Evolutionary conservation across 53 echinoderm and acorn worm genomes (phyloP), one percentile per base, ranked within the genome.

Genomic region (Antedon mediterranea): DNA sequence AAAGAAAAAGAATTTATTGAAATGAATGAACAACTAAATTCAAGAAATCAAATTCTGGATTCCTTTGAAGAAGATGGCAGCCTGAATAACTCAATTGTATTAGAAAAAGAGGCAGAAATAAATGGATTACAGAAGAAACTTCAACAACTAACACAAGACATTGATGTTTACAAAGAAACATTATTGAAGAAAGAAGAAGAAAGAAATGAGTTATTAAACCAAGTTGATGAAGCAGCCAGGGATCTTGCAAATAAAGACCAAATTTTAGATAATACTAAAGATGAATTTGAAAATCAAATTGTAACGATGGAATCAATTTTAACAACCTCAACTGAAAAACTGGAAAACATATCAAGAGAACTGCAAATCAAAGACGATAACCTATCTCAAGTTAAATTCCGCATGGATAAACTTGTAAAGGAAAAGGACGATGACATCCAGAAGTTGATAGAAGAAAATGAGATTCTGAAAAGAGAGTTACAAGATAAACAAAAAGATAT

Each of bases 91-190:
- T 29, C 77, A 77, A 27, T 29, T 26, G 37, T 32, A 15, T 77
- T 32, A 34, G 77, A 77, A 29, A 37, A 34, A 57, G 57, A 57
- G 57, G 57, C 57, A 11, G 71, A 79, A 79, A 30, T 32, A 71
- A 70, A 71, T 30, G 31, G 20, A 4, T 71, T 76, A 30, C 82
- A 82, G 76, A 57, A 82, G 23, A 43, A 70, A 28, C 0, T 75
- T 43, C n/a, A 43, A 23, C 43, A 32, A 11, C 23, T 76, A 43
- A 18, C 32, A 30, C 18, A 76, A 18, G 57, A 82, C 43, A 76
- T 75, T 75, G 76, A 43, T 75, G 42, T 30, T 1, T 43, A 76
- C 31, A 43, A 43, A 43, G 43, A 75, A 6, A 57, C 9, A 18
- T 15, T 57, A 57, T 1, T 57, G 15, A 57, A 57, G 23, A 57